These are phyloP conservation scores for Lepidocolaptes lacrymiger DNA, from an alignment of 2,797 vertebrate species.

Conservation along the genomic window DNA sequence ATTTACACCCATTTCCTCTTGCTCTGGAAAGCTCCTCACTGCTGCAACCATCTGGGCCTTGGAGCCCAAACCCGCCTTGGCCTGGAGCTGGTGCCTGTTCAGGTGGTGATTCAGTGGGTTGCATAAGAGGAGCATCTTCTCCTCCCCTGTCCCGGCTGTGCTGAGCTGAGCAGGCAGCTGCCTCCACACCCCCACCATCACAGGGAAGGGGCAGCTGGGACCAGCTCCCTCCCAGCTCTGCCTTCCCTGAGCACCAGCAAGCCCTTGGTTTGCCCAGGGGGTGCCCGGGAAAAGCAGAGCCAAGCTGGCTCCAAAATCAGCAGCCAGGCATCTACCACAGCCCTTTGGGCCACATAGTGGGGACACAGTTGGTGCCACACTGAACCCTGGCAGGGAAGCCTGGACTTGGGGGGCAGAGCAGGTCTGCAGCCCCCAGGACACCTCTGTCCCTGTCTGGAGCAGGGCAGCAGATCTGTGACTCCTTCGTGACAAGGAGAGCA, in stretches of 20 bases:
- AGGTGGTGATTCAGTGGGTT: background rate
- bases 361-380: background rate
- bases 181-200: accelerated
- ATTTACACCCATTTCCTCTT: constrained; percentile 16
- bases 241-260: background rate
- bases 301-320: background rate
- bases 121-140: background rate
- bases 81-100: background rate
- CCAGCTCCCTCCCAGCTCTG: background rate
- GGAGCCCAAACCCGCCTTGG: background rate
- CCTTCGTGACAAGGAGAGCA: background rate
- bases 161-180: background rate
- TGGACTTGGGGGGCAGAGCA: background rate
- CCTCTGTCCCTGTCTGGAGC: background rate
- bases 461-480: background rate
- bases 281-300: background rate
- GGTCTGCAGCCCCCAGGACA: background rate
- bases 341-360: background rate
- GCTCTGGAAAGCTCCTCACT: constrained; percentile 44
- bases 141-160: background rate
- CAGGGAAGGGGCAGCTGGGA: background rate
- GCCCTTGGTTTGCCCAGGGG: accelerated
- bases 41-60: constrained; percentile 55
- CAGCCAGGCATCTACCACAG: accelerated
- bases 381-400: background rate